Evolutionary conservation across 1,140 invertebrate genomes (phyloP).

Genomic region (Pararge aegeria): DNA sequence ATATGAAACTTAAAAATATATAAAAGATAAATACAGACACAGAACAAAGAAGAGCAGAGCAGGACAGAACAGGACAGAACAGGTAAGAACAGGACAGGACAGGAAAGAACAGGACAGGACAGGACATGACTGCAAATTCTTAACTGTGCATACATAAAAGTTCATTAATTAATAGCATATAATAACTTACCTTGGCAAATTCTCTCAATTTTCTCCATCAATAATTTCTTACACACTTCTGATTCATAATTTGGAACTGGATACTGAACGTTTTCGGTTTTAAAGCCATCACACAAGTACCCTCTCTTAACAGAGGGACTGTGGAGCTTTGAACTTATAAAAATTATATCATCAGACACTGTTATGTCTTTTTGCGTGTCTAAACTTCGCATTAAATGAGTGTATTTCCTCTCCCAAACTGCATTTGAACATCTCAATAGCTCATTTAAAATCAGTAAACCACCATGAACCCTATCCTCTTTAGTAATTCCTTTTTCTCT

Average conservation of each 20-base stretch:
- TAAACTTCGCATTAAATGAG: slow-evolving; percentile 82
- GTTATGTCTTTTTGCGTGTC: slow-evolving; percentile 72
- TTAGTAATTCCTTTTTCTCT: slow-evolving; percentile 89
- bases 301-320: slow-evolving; percentile 81
- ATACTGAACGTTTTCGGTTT: slow-evolving; percentile 70
- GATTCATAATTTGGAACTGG: slow-evolving; percentile 89
- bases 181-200: slow-evolving; percentile 85
- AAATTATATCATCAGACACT: slow-evolving; percentile 81
- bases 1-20: no score
- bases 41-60: no score
- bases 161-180: no score
- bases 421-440: slow-evolving; percentile 95
- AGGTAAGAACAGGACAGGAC: no score
- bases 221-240: slow-evolving; percentile 90
- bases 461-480: slow-evolving; percentile 96
- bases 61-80: no score
- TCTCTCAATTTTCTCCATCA: slow-evolving; percentile 91
- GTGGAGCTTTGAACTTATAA: slow-evolving; percentile 80
- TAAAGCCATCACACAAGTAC: slow-evolving; percentile 72
- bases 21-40: no score
- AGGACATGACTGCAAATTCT: no score
- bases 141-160: no score
- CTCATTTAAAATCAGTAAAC: slow-evolving; percentile 96
- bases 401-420: slow-evolving; percentile 91
- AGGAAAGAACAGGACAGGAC: no score